phyloP scores from a whole-genome alignment of 2,797 vertebrate species.

The Gastrophryne carolinensis region DNA sequence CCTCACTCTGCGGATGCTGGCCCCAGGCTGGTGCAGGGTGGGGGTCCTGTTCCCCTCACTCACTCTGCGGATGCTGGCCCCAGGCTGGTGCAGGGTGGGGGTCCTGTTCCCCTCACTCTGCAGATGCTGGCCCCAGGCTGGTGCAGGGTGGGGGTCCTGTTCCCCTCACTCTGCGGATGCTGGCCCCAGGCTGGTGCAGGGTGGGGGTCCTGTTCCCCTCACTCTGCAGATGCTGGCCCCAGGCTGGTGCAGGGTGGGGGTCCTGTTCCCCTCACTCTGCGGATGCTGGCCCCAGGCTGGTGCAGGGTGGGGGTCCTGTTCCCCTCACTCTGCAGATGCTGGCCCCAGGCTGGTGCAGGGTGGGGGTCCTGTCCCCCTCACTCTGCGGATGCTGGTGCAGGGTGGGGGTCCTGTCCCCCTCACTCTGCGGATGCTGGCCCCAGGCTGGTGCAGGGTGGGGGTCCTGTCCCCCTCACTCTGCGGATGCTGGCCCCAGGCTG shows the following conservation, averaged over 20 bases:
- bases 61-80: constrained; percentile 39
- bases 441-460: not conserved
- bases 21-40: not conserved
- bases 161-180: constrained; percentile 45
- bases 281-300: constrained; percentile 29
- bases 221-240: too few species aligned
- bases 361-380: constrained; percentile 32
- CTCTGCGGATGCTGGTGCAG: constrained; percentile 40
- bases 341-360: not conserved
- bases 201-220: too few species aligned
- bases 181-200: constrained; percentile 19
- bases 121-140: too few species aligned
- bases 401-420: too few species aligned
- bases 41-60: constrained; percentile 16
- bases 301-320: constrained; percentile 2
- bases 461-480: constrained; percentile 42
- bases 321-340: too few species aligned
- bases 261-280: constrained; percentile 42
- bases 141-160: constrained; percentile 5
- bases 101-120: too few species aligned
- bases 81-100: constrained; percentile 8
- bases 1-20: too few species aligned
- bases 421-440: too few species aligned
- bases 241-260: not conserved
- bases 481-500: constrained; percentile 30